phyloP scores from a whole-genome alignment of 2,113 vertebrate genomes.

The Phoenicopterus ruber region DNA sequence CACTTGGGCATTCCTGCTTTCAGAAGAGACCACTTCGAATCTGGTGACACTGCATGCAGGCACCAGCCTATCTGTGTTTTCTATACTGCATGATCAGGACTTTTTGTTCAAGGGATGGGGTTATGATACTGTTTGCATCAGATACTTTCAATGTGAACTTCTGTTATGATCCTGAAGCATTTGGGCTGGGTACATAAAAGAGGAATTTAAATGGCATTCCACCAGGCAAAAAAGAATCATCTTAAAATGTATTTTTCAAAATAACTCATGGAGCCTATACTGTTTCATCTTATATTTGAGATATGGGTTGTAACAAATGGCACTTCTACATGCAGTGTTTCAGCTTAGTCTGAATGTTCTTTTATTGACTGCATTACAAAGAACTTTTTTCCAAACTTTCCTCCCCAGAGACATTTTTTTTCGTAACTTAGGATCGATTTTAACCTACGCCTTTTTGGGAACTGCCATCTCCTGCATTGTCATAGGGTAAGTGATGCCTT shows the following conservation, averaged over 20 bases:
- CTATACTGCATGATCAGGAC: not conserved
- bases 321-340: not conserved
- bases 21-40: not conserved
- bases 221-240: not conserved
- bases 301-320: not conserved
- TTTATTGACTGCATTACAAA: not conserved
- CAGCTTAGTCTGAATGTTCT: not conserved
- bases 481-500: slow-evolving; percentile 79
- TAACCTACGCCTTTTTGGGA: slow-evolving; percentile 84
- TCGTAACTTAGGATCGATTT: slow-evolving; percentile 82
- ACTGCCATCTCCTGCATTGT: slow-evolving; percentile 81
- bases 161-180: not conserved
- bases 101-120: not conserved
- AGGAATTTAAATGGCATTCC: not conserved
- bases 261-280: not conserved
- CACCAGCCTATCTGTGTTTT: not conserved
- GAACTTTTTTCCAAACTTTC: not conserved
- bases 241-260: not conserved
- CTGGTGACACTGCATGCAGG: not conserved
- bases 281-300: not conserved
- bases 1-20: not conserved
- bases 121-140: not conserved
- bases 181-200: not conserved
- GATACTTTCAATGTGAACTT: not conserved
- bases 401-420: slow-evolving; percentile 81